A percentile compares a stretch with the other conserved stretches of the same genome.
These are phyloP conservation scores for Eulacestoma nigropectus DNA, from an alignment of 2,113 vertebrate species.

Conservation along the genomic window DNA sequence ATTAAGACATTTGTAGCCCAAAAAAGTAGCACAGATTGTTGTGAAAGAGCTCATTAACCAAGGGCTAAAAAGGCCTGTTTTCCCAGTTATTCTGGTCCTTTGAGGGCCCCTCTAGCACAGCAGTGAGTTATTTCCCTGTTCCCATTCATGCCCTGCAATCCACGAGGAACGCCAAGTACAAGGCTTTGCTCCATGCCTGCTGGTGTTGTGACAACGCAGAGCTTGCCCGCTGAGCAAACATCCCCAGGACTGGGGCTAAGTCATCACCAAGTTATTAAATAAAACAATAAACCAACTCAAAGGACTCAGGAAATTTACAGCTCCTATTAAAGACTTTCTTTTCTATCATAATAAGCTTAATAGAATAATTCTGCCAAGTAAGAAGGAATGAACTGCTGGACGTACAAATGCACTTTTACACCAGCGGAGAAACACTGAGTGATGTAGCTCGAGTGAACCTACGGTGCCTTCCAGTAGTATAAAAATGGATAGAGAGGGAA, in stretches of 20 bases:
- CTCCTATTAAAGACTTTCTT: background rate
- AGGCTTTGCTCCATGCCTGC: accelerated
- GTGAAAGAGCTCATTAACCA: background rate
- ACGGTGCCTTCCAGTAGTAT: background rate
- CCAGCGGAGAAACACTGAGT: background rate
- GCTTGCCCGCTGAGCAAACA: background rate
- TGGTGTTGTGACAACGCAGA: background rate
- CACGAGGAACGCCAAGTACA: background rate
- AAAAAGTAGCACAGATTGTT: background rate
- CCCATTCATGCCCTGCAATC: background rate
- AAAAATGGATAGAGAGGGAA: background rate
- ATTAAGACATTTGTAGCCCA: background rate
- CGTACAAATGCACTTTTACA: background rate
- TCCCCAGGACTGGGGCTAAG: background rate
- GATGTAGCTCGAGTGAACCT: background rate
- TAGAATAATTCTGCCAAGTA: background rate
- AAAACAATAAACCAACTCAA: background rate
- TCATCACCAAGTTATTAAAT: background rate
- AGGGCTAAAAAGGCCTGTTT: background rate
- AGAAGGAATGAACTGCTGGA: background rate
- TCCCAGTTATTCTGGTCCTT: background rate
- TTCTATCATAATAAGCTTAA: background rate
- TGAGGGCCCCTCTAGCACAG: background rate
- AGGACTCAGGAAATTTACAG: background rate
- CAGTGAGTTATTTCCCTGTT: background rate